Conservation (phyloP, 2,888 invertebrate species). For the Onthophagus sagittarius region DNA sequence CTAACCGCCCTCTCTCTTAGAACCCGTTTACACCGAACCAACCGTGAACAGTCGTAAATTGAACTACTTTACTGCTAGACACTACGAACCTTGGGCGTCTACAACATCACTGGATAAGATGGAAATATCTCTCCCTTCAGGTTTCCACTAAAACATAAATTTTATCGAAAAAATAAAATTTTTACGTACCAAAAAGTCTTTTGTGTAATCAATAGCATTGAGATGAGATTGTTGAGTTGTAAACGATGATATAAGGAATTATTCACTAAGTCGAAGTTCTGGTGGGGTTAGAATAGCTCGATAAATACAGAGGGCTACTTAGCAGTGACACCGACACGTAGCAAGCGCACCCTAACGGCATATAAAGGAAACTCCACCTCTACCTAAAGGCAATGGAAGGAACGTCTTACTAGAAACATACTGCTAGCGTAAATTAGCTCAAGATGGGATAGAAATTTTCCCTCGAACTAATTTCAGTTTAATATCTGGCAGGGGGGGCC, state of each 20-base stretch:
- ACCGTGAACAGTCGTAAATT: not conserved
- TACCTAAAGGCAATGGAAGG: not conserved
- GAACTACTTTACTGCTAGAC: not conserved
- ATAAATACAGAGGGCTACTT: not conserved
- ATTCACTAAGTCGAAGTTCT: not conserved
- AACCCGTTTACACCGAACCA: not conserved
- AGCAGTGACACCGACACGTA: not conserved
- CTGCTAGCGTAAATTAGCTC: conserved; percentile 3
- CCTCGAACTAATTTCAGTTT: conserved; percentile 18
- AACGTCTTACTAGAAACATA: not conserved
- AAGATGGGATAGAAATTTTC: conserved; percentile 1
- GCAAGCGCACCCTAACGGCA: not conserved
- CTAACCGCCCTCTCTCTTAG: not conserved
- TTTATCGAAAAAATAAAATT: not conserved
- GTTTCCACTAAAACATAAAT: not conserved
- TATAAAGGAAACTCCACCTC: not conserved
- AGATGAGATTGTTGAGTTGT: not conserved
- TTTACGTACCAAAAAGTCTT: not conserved
- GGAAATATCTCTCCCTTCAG: not conserved
- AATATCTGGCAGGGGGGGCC: conserved; percentile 10
- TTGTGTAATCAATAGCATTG: not conserved
- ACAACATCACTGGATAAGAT: not conserved
- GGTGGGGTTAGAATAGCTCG: not conserved
- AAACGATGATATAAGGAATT: not conserved
- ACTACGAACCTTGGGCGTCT: not conserved